Base-by-base conservation (phyloP, 92 coral and sea anemone genomes). In the Anthopleura xanthogrammica region DNA sequence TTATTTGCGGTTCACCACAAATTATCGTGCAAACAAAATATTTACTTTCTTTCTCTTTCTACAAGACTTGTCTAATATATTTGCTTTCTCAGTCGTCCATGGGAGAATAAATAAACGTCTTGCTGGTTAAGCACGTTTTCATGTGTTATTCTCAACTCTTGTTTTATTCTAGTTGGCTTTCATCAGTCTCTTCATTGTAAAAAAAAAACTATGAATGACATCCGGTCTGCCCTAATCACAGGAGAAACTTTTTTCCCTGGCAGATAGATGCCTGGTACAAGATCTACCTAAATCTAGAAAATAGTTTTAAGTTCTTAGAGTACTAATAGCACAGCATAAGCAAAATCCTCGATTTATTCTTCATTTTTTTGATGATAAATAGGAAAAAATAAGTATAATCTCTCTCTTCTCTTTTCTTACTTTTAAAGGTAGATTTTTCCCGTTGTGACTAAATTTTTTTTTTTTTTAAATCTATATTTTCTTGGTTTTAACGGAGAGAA, bases 1-100 rank as follows among this genome's bases (percentile, higher is more conserved):
- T 81, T 81, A 43, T 68, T 48, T 81, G 78, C 84, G 84, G 84
- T 62, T 12, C 23, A 81, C 84, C 84, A 60, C 84, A 70, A 81
- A 81, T 81, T 81, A 81, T 81, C 78, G 50, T 22, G 20, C 84
- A 68, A 81, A 66, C 76, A 66, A 60, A 64, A 68, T 65, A 81
- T 52, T 56, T 11, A 42, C 10, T 48, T 70, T 62, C 56, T 42
- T 48, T 24, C 7, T 5, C 16, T 20, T 10, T 52, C 60, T 80
- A 72, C 48, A 65, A 20, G 41, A 36, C 16, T n/a, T 58, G 36
- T 29, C 36, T 55, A 12, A n/a, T 16, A 12, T 29, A 50, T 29
- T 52, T 60, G 60, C 14, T 43, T 43, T 43, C 55, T 14, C 5
- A 6, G 19, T 73, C 76, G 23, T 41, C 77, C 20, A 50, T 36